Percentiles rank a stretch among this genome's conserved stretches.
Evolutionary conservation across 2,888 invertebrate genomes (phyloP).

Genomic region (Luperina testacea): DNA sequence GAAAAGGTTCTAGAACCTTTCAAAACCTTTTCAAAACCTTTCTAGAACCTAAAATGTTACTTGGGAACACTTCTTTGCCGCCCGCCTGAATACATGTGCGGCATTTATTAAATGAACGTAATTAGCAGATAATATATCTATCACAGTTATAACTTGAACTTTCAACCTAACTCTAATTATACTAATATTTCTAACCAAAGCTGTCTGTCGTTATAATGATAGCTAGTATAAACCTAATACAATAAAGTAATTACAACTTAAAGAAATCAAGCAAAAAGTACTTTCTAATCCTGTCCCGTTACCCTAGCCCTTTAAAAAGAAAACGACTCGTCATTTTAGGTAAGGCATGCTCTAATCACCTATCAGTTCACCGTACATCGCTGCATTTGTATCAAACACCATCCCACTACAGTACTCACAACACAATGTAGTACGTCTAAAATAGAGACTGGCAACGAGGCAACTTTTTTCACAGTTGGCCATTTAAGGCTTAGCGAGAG

Average conservation of each 20-base stretch:
- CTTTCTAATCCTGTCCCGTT: constrained; percentile 55
- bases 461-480: constrained; percentile 75
- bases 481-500: constrained; percentile 74
- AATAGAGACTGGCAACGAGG: constrained; percentile 59
- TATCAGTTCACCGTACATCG: constrained; percentile 36
- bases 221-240: background rate
- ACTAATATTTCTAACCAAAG: background rate
- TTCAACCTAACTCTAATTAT: constrained; percentile 16
- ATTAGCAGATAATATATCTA: constrained; percentile 28
- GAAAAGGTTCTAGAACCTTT: too few species aligned
- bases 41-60: too few species aligned
- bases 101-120: constrained; percentile 21
- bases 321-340: constrained; percentile 50
- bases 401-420: constrained; percentile 2
- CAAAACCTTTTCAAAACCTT: too few species aligned
- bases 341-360: constrained; percentile 40
- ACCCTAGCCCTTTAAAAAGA: constrained; percentile 43
- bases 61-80: constrained; percentile 4
- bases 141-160: constrained; percentile 35
- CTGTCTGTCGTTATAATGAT: background rate
- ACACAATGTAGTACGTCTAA: constrained; percentile 45
- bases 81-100: background rate
- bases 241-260: constrained; percentile 13
- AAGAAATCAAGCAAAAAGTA: constrained; percentile 28
- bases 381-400: constrained; percentile 28